phyloP scores from a whole-genome alignment of 2,888 invertebrate genomes.

The Drosophila meridionalis region DNA sequence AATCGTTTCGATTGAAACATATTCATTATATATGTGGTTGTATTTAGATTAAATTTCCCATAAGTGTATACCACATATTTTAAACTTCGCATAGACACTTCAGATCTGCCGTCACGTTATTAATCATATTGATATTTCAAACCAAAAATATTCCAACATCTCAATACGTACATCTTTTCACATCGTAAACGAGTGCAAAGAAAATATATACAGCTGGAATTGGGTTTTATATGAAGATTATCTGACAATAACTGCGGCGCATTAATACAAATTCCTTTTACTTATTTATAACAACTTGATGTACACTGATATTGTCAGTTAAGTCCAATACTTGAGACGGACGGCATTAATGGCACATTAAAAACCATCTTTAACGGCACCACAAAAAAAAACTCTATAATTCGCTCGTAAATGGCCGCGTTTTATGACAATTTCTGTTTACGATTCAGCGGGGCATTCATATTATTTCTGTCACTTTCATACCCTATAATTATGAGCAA shows the following conservation, averaged over 20 bases:
- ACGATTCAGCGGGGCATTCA: conserved; percentile 26
- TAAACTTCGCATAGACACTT: background rate
- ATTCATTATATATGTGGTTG: too few species aligned
- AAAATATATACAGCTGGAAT: background rate
- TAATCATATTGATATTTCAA: background rate
- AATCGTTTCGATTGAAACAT: too few species aligned
- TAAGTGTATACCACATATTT: too few species aligned
- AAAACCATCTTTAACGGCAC: conserved; percentile 41
- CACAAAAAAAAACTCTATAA: conserved; percentile 35
- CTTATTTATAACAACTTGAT: conserved; percentile 55
- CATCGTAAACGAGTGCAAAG: background rate
- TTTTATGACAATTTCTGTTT: conserved; percentile 64
- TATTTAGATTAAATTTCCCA: too few species aligned
- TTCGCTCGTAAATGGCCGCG: conserved; percentile 52
- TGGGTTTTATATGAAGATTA: conserved; percentile 2
- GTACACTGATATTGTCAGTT: conserved; percentile 8
- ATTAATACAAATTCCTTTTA: conserved; percentile 19
- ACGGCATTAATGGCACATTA: conserved; percentile 45
- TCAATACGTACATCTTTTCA: background rate
- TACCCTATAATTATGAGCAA: background rate
- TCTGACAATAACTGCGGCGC: background rate
- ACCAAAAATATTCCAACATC: background rate
- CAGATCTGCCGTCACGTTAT: background rate
- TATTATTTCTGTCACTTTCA: conserved; percentile 18
- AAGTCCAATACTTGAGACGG: conserved; percentile 5